Conservation (phyloP, 2,797 vertebrate genomes). For the Valencia hispanica region DNA sequence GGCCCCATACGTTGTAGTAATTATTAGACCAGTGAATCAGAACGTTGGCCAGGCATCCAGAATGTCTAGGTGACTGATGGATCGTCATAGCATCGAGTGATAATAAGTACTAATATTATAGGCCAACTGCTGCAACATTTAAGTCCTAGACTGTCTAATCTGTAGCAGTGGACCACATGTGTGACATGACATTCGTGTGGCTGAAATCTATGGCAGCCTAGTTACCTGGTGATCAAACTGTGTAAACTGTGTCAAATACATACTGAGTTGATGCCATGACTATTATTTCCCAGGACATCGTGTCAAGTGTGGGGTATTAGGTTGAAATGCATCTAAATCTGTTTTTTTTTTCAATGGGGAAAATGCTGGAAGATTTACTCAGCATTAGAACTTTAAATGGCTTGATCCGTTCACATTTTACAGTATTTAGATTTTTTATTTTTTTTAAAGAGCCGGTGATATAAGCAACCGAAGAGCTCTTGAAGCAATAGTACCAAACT, state of each 20-base stretch:
- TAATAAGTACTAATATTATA: background rate
- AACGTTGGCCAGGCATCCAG: background rate
- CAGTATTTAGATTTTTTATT: constrained; percentile 19
- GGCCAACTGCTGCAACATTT: background rate
- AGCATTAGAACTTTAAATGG: background rate
- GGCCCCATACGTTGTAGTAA: background rate
- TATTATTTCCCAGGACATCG: background rate
- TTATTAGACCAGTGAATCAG: background rate
- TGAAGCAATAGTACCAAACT: background rate
- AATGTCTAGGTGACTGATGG: background rate
- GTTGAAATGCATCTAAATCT: background rate
- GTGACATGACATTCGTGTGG: background rate
- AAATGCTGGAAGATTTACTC: background rate
- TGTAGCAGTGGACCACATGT: background rate
- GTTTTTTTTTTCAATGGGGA: background rate
- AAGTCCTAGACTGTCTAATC: background rate
- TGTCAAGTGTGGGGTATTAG: background rate
- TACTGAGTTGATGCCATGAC: background rate
- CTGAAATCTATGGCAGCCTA: background rate
- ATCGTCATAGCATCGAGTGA: background rate
- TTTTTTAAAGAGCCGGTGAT: constrained; percentile 4
- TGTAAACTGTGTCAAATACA: background rate
- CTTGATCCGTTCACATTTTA: constrained; percentile 5
- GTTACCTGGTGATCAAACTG: background rate
- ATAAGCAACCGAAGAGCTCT: background rate